Base-by-base conservation (phyloP, 2,113 vertebrate genomes). In the Sinocyclocheilus grahami region DNA sequence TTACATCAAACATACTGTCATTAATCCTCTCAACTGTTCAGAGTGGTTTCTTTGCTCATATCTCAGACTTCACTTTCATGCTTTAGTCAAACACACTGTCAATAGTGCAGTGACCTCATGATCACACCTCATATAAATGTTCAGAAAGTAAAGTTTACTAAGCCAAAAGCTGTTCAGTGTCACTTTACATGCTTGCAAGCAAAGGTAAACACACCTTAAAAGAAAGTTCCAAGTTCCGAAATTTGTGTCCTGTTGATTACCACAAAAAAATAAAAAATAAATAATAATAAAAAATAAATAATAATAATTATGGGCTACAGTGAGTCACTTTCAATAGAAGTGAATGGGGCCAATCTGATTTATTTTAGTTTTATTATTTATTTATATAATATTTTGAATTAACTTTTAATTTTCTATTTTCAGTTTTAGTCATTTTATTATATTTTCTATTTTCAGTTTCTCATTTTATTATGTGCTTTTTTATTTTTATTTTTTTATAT, bases 1-100 rank as follows among this genome's bases (percentile, higher is more conserved):
- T 88, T 74, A 89, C 88, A 72, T 85, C 85, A 92, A 92, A 91
- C 90, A 83, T 39, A 12, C n/a, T 78, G 84, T 82, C 85, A 93
- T 92, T 89, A 87, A 90, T 92, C 90, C 90, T 81, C 85, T 71
- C 33, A 65, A 58, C 72, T n/a, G 33, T 82, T 78, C 12, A 69
- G 13, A 60, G 53, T 33, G 30, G 3, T 80, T 87, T 85, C 46
- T 74, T 58, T 46, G 51, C 58, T 60, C 77, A 55, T 85, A 85
- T 53, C 62, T 83, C 74, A 74, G 20, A 9, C 46, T 48, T 76
- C 74, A 76, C 42, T 76, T 75, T 76, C 74, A 76, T 51, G 58
- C 37, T 80, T 13, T 11, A 37, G 55, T 81, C 58, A 30, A 42
- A 81, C 60, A 60, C 10, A 42, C 20, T 82, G 39, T 82, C 60